Base-by-base conservation (phyloP, 2,113 vertebrate genomes). In the Lepidothrix coronata region DNA sequence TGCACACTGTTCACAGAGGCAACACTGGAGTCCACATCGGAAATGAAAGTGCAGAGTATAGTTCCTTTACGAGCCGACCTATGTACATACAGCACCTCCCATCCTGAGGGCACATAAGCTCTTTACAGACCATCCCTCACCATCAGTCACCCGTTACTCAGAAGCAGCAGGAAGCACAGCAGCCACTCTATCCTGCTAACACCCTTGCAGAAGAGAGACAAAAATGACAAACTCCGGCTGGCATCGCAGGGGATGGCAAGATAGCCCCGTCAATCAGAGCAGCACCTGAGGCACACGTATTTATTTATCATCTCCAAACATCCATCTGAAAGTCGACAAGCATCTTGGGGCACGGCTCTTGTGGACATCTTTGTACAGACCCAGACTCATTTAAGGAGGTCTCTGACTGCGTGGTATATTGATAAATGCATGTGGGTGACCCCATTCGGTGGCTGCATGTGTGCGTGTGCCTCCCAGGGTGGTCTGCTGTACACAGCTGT, bases 21-120 rank as follows among this genome's bases (percentile, higher is more conserved):
- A 84, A 48, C 37, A n/a, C n/a, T 2, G 1, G 9, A 8, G 11
- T 46, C n/a, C 0, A 2, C 24, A 79, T 23, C 12, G 0, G 1
- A 91, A 52, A 58, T 22, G 30, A 48, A 77, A 83, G 10, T 3
- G 20, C 14, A 57, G 80, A 59, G 17, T 31, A 1, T 5, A 44
- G 55, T 81, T 77, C 35, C 70, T 83, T 33, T 58, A 74, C 66
- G 30, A 94, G 58, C 39, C 80, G 57, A 25, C 54, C 48, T 24
- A 22, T 4, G 2, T 7, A 37, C 13, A 31, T 9, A 54, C 19
- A 91, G 43, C 33, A 89, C 24, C 39, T 92, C 68, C 39, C 59
- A 43, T 63, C 63, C 63, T 21, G 55, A 94, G 58, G 61, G 58
- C 44, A 72, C 49, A 54, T 11, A 44, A 78, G n/a, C 61, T 37